Conservation (phyloP, 2,113 vertebrate species). For the Nerophis ophidion region DNA sequence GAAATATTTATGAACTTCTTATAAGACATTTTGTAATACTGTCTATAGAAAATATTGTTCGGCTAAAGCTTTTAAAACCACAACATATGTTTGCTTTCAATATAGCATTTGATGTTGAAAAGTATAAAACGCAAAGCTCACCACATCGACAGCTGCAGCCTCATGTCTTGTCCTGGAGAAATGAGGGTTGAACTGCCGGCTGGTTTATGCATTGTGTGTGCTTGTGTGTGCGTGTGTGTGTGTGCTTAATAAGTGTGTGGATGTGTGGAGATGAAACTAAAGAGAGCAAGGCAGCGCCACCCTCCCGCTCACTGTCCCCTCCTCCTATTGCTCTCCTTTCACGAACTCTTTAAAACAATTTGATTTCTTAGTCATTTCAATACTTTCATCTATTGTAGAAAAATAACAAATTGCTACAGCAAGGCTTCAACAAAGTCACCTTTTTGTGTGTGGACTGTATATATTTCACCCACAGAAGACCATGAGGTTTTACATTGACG, state of each 20-base stretch:
- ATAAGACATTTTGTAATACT: neutral
- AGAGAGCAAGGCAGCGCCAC: conserved; percentile 10
- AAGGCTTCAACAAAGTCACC: conserved; percentile 16
- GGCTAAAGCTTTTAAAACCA: neutral
- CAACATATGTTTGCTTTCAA: neutral
- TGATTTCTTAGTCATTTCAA: conserved; percentile 35
- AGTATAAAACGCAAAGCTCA: conserved; percentile 37
- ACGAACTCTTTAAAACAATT: conserved; percentile 19
- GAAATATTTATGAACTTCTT: neutral
- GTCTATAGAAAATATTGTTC: neutral
- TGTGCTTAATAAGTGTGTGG: conserved; percentile 13
- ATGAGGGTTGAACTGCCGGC: conserved; percentile 14
- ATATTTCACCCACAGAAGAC: conserved; percentile 25
- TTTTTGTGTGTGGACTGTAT: conserved; percentile 9
- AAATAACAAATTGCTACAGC: conserved; percentile 18
- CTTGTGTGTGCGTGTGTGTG: neutral
- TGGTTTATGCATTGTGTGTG: conserved; percentile 18
- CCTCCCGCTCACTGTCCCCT: conserved; percentile 3
- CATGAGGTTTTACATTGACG: conserved; percentile 25
- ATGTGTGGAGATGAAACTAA: conserved; percentile 22
- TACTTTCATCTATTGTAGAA: conserved; percentile 19
- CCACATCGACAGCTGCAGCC: conserved; percentile 21
- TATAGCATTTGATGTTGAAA: neutral
- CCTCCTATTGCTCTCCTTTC: conserved; percentile 19
- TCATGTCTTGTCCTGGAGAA: conserved; percentile 24